Evolutionary conservation across 2,113 vertebrate species (phyloP).

Genomic region (Hylia prasina): DNA sequence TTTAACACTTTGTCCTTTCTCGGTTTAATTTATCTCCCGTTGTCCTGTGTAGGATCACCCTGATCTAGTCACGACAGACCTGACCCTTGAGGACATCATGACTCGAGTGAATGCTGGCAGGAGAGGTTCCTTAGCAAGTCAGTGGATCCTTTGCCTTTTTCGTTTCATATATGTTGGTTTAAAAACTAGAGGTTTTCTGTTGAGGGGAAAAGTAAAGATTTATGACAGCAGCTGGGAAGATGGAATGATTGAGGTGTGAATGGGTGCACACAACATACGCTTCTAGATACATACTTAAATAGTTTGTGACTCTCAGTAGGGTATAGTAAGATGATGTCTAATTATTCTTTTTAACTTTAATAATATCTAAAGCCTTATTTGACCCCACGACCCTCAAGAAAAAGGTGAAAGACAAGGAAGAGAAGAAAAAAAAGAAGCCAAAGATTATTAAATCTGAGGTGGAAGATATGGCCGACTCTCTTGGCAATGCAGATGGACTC

Average conservation of each 20-base stretch:
- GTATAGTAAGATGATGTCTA: not conserved
- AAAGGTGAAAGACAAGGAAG: constrained; percentile 86
- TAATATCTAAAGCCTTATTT: constrained; percentile 74
- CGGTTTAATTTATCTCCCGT: not conserved
- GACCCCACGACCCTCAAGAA: constrained; percentile 89
- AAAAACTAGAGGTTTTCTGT: not conserved
- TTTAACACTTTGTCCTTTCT: not conserved
- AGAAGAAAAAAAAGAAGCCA: constrained; percentile 89
- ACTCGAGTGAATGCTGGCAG: constrained; percentile 89
- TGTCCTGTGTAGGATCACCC: constrained; percentile 85
- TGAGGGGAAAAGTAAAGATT: not conserved
- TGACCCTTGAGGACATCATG: constrained; percentile 91
- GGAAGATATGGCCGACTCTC: constrained; percentile 84
- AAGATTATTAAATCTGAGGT: constrained; percentile 86
- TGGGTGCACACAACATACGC: fast-evolving
- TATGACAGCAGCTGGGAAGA: not conserved
- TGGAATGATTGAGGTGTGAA: not conserved
- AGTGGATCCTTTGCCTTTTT: constrained; percentile 17
- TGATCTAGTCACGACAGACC: constrained; percentile 86
- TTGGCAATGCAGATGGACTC: constrained; percentile 71
- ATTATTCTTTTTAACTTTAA: not conserved
- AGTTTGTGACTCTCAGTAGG: not conserved
- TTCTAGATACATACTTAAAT: not conserved
- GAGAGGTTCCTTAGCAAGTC: constrained; percentile 87
- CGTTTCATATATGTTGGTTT: not conserved